Evolutionary conservation across 2,113 vertebrate species (phyloP), one percentile per base, ranked within the genome.

Genomic region (Pimephales promelas): DNA sequence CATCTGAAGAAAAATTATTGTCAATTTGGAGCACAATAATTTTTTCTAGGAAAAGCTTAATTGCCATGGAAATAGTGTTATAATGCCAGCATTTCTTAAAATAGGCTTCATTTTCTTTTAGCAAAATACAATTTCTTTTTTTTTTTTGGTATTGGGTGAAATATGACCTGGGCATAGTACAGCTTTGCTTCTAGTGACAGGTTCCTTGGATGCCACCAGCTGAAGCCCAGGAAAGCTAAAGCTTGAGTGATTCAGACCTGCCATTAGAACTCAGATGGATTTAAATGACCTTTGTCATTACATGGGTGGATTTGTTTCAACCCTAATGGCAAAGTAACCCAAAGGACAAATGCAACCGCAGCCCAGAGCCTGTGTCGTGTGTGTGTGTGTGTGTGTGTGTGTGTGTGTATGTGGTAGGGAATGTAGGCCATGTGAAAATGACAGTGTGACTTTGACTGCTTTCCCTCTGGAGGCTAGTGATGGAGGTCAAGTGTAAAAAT

Each of bases 341-440:
- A 52, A 45, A 80, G 83, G 47, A 79, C 64, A 56, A 13, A 22
- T 4, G 18, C 24, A 20, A 47, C n/a, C 14, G 26, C 34, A 86
- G 86, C 87, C 85, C 49, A 85, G 34, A 70, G 81, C 20, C 14
- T 62, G 62, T 79, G 40, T 71, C 9, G 14, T 52, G 24, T 20
- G 70, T 79, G 11, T 78, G 28, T 78, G 49, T 52, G 26, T 78
- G 47, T 49, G 47, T 62, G 40, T 79, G 28, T n/a, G n/a, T n/a
- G 40, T 71, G 45, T 47, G 11, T 14, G 13, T 47, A 14, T 49
- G 47, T 49, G 10, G 24, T 7, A 28, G 24, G 81, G 74, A 90
- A 93, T 92, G 90, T 92, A 89, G 92, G 90, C 54, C 61, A 90
- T 82, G 79, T 83, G 86, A 86, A 88, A 89, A 89, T 86, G 81